phyloP scores from a whole-genome alignment of 2,888 invertebrate species.

The Drosophila fulvimacula region DNA sequence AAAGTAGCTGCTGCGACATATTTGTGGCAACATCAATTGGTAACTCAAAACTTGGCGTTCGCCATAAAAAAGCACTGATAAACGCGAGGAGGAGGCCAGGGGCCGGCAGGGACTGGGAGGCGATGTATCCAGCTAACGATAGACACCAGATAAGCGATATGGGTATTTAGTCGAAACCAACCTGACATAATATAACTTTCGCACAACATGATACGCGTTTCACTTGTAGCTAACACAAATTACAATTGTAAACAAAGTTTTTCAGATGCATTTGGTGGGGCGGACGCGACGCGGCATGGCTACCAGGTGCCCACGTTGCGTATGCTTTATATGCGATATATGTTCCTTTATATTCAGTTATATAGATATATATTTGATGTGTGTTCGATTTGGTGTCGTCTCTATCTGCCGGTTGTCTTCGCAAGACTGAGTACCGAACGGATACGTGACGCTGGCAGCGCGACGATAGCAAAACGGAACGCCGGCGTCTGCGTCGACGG shows the following conservation, averaged over 20 bases:
- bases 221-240: constrained; percentile 59
- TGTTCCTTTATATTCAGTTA: background rate
- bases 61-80: constrained; percentile 43
- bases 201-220: constrained; percentile 79
- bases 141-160: constrained; percentile 17
- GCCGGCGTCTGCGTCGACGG: constrained; percentile 22
- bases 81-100: constrained; percentile 12
- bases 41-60: constrained; percentile 50
- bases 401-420: constrained; percentile 85
- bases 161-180: constrained; percentile 57
- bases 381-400: constrained; percentile 71
- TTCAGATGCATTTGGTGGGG: constrained; percentile 32
- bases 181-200: constrained; percentile 84
- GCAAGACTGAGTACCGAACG: constrained; percentile 82
- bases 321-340: constrained; percentile 43
- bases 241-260: constrained; percentile 25
- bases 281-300: constrained; percentile 61
- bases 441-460: constrained; percentile 68
- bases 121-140: constrained; percentile 31
- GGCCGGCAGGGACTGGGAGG: background rate
- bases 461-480: constrained; percentile 44
- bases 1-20: constrained; percentile 41
- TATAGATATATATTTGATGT: constrained; percentile 8
- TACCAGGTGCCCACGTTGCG: constrained; percentile 46
- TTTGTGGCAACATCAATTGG: constrained; percentile 46